Percentiles rank a stretch among this genome's conserved stretches.
These are phyloP conservation scores for Megalurothrips usitatus DNA, from an alignment of 2,888 invertebrate genomes.

Conservation along the genomic window DNA sequence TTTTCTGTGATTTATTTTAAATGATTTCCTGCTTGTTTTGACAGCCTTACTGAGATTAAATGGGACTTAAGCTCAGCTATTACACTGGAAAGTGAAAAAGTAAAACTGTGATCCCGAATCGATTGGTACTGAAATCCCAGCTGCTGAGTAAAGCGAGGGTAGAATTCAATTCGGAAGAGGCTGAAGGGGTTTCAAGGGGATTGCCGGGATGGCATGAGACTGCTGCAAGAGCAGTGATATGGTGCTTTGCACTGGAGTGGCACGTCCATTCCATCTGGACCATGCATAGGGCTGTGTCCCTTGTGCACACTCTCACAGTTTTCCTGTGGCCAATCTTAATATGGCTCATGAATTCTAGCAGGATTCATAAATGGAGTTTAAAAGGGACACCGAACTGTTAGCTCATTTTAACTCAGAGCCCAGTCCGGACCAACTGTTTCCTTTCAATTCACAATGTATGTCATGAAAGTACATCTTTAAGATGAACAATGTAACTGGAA, in stretches of 20 bases:
- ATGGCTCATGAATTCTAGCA: neutral
- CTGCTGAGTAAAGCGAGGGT: conserved; percentile 4
- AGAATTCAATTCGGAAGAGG: conserved; percentile 1
- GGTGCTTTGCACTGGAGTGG: conserved; percentile 4
- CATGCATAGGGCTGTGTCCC: conserved; percentile 13
- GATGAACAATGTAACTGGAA: neutral
- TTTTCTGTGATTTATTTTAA: neutral
- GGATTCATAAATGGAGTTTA: neutral
- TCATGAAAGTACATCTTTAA: neutral
- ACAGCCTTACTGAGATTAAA: conserved; percentile 23
- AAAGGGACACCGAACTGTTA: neutral
- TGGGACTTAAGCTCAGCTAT: conserved; percentile 23
- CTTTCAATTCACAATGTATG: neutral
- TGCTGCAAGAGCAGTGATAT: conserved; percentile 10
- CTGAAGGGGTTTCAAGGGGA: neutral
- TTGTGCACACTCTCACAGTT: neutral
- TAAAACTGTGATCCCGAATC: conserved; percentile 15
- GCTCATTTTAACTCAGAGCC: neutral
- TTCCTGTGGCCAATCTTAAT: neutral
- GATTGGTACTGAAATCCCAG: neutral
- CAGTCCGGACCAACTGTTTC: neutral
- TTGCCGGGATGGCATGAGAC: neutral
- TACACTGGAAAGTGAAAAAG: conserved; percentile 1
- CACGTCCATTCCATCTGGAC: conserved; percentile 13
- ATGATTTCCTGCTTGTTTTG: neutral